Evolutionary conservation across 2,113 vertebrate genomes (phyloP), one percentile per base, ranked within the genome.

Genomic region (Cervus canadensis): DNA sequence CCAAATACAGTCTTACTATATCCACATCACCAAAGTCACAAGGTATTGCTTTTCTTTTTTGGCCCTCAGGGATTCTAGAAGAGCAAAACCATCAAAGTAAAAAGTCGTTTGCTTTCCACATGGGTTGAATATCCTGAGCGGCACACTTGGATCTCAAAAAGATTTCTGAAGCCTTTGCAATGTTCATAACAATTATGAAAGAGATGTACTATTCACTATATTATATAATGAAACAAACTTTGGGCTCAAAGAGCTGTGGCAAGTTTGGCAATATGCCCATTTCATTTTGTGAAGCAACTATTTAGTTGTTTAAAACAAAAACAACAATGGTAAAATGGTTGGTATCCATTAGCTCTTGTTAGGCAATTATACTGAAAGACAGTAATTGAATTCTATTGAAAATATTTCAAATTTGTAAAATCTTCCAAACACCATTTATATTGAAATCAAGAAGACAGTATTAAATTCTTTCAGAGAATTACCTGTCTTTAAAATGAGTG

Each of bases 1-100:
- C 62, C 56, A 91, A 45, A 88, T 57, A 93, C 1, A 91, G 59
- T 57, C 48, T 92, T 64, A 57, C 43, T 76, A n/a, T n/a, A 88
- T 26, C 28, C 36, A 88, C 19, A 57, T 91, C 85, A 79, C 54
- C 45, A 36, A 89, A 94, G 50, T 86, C 64, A 83, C 23, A 74
- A 78, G 87, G 62, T 10, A 50, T 43, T 76, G 30, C 36, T 92
- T 91, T 96, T 78, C 57, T 76, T 87, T 85, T 96, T 90, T n/a
- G 89, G n/a, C 33, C 30, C 50, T 81, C 76, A 43, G 62, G 67
- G 36, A 84, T 91, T 95, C 48, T 86, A n/a, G 95, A 83, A 87
- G 84, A 96, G 84, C 4, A 94, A 97, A 96, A 88, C 10, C 81
- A 95, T 95, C 85, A 95, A 96, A 97, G 71, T 50, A 89, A 94